phyloP scores from a whole-genome alignment of 2,888 invertebrate genomes.

The Thera britannica region DNA sequence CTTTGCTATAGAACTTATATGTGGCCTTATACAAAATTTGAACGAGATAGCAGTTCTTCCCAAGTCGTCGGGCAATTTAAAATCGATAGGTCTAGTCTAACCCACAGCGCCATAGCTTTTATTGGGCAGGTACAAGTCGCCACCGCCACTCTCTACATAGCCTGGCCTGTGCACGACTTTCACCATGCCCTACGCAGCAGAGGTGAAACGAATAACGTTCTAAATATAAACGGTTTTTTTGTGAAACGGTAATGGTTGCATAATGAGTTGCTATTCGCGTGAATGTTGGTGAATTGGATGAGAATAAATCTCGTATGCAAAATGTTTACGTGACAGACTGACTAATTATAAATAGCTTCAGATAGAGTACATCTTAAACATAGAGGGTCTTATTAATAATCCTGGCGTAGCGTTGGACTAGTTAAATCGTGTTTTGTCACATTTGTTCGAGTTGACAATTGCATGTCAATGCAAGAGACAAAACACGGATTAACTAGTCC shows the following conservation, averaged over 20 bases:
- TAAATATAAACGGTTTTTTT: slow-evolving; percentile 46
- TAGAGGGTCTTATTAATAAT: too few relatives aligned
- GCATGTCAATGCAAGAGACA: too few relatives aligned
- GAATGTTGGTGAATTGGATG: slow-evolving; percentile 1
- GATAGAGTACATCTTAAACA: too few relatives aligned
- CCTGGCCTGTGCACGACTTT: slow-evolving; percentile 44
- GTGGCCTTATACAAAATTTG: slow-evolving; percentile 2
- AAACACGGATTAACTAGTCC: too few relatives aligned
- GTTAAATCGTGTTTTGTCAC: too few relatives aligned
- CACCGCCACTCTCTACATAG: slow-evolving; percentile 8
- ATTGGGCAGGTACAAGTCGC: slow-evolving; percentile 30
- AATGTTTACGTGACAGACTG: too few relatives aligned
- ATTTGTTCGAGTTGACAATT: too few relatives aligned
- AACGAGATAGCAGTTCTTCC: slow-evolving; percentile 8
- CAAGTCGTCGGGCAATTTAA: slow-evolving; percentile 20
- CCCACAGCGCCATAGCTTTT: slow-evolving; percentile 32
- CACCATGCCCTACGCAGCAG: slow-evolving; percentile 43
- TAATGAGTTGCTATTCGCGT: slow-evolving; percentile 11
- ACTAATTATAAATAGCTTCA: neutral
- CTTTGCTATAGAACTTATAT: too few relatives aligned
- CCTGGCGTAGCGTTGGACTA: too few relatives aligned
- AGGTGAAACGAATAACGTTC: slow-evolving; percentile 59
- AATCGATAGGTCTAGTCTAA: slow-evolving; percentile 32
- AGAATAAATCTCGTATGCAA: neutral
- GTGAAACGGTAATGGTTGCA: slow-evolving; percentile 31